Evolutionary conservation across 2,797 vertebrate genomes (phyloP).

Genomic region (Eulemur rubriventer): DNA sequence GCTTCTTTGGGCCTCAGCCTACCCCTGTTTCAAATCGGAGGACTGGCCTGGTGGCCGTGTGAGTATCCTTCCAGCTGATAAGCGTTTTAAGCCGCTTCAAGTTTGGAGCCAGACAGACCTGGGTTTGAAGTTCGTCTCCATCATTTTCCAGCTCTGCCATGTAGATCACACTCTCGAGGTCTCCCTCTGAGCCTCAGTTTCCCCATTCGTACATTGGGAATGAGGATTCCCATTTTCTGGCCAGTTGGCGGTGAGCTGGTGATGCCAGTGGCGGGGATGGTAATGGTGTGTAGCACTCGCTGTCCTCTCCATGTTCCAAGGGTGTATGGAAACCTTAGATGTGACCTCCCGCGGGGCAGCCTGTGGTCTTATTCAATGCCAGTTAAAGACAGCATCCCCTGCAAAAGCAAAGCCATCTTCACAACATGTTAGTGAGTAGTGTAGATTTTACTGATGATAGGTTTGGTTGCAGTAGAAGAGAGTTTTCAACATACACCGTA

Average conservation of each 20-base stretch:
- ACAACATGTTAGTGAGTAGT: no score
- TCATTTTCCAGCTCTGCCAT: neutral
- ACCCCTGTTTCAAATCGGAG: neutral
- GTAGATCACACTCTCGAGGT: neutral
- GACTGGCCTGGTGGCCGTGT: neutral
- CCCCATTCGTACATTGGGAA: neutral
- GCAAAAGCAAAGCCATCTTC: neutral
- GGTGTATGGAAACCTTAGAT: neutral
- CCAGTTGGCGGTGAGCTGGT: rapidly evolving
- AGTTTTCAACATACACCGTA: neutral
- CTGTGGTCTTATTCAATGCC: neutral
- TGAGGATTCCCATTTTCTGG: neutral
- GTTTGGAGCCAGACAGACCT: neutral
- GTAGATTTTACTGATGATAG: neutral
- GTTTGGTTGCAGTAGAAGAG: no score
- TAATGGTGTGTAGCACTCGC: no score
- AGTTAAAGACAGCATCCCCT: neutral
- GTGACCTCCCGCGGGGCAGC: neutral
- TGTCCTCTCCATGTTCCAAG: neutral
- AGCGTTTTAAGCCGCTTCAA: neutral
- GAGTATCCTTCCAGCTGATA: neutral
- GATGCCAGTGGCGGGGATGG: neutral
- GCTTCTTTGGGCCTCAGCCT: neutral
- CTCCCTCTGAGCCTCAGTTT: neutral
- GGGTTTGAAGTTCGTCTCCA: neutral